Base-by-base conservation (phyloP, 2,113 vertebrate species). In the Lamprotornis superbus region DNA sequence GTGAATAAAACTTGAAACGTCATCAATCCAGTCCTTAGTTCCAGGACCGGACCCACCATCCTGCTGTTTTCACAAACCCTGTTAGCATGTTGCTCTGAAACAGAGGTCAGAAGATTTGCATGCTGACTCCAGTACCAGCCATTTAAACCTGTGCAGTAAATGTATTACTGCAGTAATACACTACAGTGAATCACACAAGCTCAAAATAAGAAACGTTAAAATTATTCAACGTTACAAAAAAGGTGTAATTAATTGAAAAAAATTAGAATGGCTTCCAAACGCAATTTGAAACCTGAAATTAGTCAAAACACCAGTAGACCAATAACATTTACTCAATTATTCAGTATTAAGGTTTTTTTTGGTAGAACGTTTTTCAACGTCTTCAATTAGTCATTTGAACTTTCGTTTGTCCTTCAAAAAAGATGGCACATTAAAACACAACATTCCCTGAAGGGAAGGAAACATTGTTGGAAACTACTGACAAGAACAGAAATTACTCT, bases 401-500 rank as follows among this genome's bases (percentile, higher is more conserved):
- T 90, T 68, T 7, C 27, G 7, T 42, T 64, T 65, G 22, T 53
- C 46, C 27, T 76, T 92, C 28, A 39, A 22, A 75, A 53, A 65
- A 56, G 9, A 5, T 0, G 0, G 11, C 16, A 39, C 7, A 46
- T 52, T 25, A 50, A 90, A 52, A 8, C 6, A 40, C 28, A 24
- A 52, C 5, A 10, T 50, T 83, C 25, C 44, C 37, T 77, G 31
- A 77, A 75, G 22, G 33, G 35, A 79, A 74, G 14, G 31, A 64
- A 92, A 69, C 30, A 35, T 1, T 12, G 27, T 27, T 74, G 35
- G 50, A 81, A 39, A 42, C 17, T 33, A 42, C 22, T 40, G 40
- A 47, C n/a, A 93, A 23, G 39, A 64, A 63, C 25, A 73, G 47
- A 68, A 76, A 77, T 7, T 2, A 68, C 20, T 25, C 31, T 42